Percentiles rank a stretch among this genome's conserved stretches.
These are phyloP conservation scores for Porites cylindrica DNA, from an alignment of 92 coral and sea anemone genomes.

Conservation along the genomic window DNA sequence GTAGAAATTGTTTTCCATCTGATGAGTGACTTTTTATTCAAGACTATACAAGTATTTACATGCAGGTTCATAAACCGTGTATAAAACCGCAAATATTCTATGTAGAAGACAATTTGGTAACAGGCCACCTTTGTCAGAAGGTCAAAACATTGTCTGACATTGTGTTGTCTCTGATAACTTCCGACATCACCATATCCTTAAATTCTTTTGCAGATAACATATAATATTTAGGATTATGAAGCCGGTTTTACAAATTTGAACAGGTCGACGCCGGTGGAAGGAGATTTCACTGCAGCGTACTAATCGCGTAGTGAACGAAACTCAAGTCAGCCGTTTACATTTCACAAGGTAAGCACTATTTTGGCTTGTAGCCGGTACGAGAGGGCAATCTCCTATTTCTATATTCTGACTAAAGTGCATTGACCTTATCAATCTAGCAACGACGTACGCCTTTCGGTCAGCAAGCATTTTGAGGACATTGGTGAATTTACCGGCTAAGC, in stretches of 20 bases:
- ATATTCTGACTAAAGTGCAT: neutral
- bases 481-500: no score
- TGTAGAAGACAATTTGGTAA: slow-evolving; percentile 15
- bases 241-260: neutral
- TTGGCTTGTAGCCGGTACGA: no score
- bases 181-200: slow-evolving; percentile 46
- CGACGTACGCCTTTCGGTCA: neutral
- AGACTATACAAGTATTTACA: neutral
- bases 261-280: neutral
- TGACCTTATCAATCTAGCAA: neutral
- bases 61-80: slow-evolving; percentile 4
- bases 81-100: slow-evolving; percentile 42
- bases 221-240: neutral
- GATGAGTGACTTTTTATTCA: neutral
- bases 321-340: neutral
- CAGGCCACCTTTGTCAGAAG: slow-evolving; percentile 41
- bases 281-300: neutral
- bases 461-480: neutral
- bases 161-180: slow-evolving; percentile 38
- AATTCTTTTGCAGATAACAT: slow-evolving; percentile 37
- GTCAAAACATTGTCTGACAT: slow-evolving; percentile 23
- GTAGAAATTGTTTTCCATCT: no score
- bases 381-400: neutral
- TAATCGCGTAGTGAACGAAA: neutral
- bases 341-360: no score